A percentile compares a stretch with the other conserved stretches of the same genome.
phyloP scores from a whole-genome alignment of 2,888 invertebrate species.

The Aleiodes leptofemur region DNA sequence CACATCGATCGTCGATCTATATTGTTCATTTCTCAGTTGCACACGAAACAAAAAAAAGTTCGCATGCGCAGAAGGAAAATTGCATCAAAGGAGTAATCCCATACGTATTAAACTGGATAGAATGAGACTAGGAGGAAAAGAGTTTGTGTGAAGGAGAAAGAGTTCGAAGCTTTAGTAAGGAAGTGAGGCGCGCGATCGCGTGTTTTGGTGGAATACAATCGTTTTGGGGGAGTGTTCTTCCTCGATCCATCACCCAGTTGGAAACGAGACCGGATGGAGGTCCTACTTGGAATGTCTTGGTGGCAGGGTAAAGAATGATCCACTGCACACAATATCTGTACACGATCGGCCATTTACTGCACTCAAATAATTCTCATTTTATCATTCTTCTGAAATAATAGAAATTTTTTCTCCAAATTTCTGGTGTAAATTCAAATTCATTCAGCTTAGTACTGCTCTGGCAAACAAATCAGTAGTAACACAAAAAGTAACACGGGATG shows the following conservation, averaged over 20 bases:
- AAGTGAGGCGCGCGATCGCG: conserved; percentile 29
- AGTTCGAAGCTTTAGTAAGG: conserved; percentile 17
- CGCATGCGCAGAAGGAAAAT: conserved; percentile 14
- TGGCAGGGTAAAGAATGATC: conserved; percentile 23
- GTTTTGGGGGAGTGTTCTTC: conserved; percentile 27
- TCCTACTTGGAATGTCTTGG: conserved; percentile 30
- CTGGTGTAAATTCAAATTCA: too few species aligned
- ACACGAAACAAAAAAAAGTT: background rate
- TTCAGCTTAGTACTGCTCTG: too few species aligned
- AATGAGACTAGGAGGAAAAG: conserved; percentile 19
- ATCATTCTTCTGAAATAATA: too few species aligned
- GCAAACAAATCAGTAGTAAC: too few species aligned
- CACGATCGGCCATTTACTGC: conserved; percentile 17
- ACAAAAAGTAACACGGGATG: too few species aligned
- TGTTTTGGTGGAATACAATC: conserved; percentile 22
- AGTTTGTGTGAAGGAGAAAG: background rate
- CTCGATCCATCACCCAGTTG: conserved; percentile 23
- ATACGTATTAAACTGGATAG: background rate
- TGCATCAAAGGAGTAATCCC: background rate
- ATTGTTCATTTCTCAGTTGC: conserved; percentile 6
- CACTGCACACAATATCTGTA: conserved; percentile 1
- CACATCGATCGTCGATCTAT: conserved; percentile 38
- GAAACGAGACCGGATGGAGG: conserved; percentile 28
- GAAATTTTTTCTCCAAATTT: too few species aligned
- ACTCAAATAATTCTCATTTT: background rate